Conservation (phyloP, 2,797 vertebrate species). For the Hippoglossus hippoglossus region DNA sequence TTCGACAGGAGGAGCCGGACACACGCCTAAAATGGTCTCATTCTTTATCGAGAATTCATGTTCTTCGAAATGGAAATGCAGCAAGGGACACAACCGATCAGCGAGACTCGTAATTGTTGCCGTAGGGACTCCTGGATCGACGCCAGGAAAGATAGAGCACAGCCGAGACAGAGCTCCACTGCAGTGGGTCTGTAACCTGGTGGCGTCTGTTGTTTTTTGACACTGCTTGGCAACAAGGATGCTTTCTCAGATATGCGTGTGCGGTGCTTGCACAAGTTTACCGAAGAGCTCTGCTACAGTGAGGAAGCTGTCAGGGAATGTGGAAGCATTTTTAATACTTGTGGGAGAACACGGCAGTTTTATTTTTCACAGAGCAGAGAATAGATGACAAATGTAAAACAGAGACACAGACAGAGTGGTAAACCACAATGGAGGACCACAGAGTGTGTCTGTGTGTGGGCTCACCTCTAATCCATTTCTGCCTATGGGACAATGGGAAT, state of each 20-base stretch:
- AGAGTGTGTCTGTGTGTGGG: constrained; percentile 15
- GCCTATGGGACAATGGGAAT: constrained; percentile 64
- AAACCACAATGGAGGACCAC: constrained; percentile 20
- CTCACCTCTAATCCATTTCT: constrained; percentile 67
- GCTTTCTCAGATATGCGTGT: constrained; percentile 3
- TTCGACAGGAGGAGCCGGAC: background rate
- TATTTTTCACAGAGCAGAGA: constrained; percentile 17
- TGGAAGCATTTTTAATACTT: background rate
- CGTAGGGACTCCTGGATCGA: constrained; percentile 38
- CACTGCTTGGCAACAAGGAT: constrained; percentile 13
- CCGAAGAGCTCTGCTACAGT: background rate
- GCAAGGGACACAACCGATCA: constrained; percentile 36
- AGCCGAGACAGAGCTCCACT: constrained; percentile 9
- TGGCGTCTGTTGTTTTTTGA: constrained; percentile 23
- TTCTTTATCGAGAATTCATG: background rate
- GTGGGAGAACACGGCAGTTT: background rate
- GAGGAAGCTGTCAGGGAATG: background rate
- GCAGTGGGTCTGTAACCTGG: constrained; percentile 4
- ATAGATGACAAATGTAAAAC: constrained; percentile 13
- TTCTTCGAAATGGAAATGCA: constrained; percentile 18
- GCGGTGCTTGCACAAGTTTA: background rate
- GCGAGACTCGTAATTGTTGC: constrained; percentile 38
- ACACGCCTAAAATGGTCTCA: background rate
- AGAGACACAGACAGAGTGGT: constrained; percentile 15
- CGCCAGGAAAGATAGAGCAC: constrained; percentile 17